Base-by-base conservation (phyloP, 2,113 vertebrate genomes). In the Oryzias woworae region DNA sequence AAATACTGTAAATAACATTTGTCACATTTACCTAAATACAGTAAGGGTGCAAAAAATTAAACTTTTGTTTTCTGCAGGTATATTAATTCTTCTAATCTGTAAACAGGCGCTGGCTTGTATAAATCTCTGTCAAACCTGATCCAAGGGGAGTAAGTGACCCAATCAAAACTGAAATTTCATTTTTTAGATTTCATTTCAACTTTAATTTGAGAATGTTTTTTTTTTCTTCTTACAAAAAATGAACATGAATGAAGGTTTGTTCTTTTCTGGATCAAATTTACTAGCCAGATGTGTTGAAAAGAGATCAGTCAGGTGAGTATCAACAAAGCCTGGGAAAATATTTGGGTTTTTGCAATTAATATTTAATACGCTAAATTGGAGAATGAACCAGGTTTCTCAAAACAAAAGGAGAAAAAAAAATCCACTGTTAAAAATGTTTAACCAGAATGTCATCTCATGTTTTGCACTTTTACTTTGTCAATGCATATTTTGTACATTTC, bases 61-160 rank as follows among this genome's bases (percentile, higher is more conserved):
- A 10, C 8, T 36, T 36, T 4, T 1, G 7, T 28, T 28, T 36
- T 36, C 36, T 36, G 31, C 31, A 36, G 1, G 56, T 69, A 56
- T 55, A 46, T 66, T 75, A 77, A 66, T 60, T 58, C 81, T 78
- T 73, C 70, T 76, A 58, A 71, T 46, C 72, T 73, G 18, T 45
- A 62, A 59, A 66, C 52, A 2, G 28, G 56, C 85, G 67, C 5
- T 58, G 55, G 67, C 42, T 50, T 55, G 58, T 73, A 71, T 58
- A 55, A 69, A 69, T 75, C 81, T 66, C 82, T 87, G 83, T 91
- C 89, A 88, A 86, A 86, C 87, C 77, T 75, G 82, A 87, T 91
- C 86, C 77, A 67, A 63, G 60, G 58, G 80, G 83, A 92, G 91
- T 89, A 89, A 36, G 8, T 36, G 31, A 7, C 31, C 7, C 31